Base-by-base conservation (phyloP, 1,140 invertebrate species). In the Diorhabda carinulata region DNA sequence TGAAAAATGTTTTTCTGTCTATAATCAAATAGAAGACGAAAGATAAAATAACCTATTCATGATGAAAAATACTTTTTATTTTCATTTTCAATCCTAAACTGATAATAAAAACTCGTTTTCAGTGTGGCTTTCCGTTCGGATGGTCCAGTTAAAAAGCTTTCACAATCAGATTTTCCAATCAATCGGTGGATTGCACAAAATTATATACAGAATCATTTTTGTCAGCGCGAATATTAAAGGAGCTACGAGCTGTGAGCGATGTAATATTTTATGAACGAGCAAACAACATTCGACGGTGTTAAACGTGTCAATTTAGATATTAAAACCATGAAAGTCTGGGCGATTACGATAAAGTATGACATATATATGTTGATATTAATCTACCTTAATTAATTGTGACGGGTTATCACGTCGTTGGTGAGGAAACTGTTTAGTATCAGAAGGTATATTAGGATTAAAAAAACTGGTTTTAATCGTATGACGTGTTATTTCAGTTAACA, bases 311-410 rank as follows among this genome's bases (percentile, higher is more conserved):
- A 6, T 52, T 8, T 52, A n/a, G 47, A 52, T 52, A 52, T 52
- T 52, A 52, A n/a, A 52, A 6, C 6, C n/a, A n/a, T 52, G 47
- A 8, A n/a, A 52, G 47, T n/a, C n/a, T 52, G n/a, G 3, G 6
- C n/a, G 47, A 52, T 52, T 52, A 52, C n/a, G n/a, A 52, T 52
- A 52, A 52, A n/a, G 47, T 52, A n/a, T 52, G 47, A 52, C 47
- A n/a, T 52, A 52, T 6, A 3, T 6, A n/a, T 52, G 47, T 4
- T 52, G 47, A 2, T 4, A n/a, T 25, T 1, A 25, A 25, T 25
- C 25, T 25, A 25, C 25, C 25, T 25, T 25, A 25, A 25, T 25
- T 25, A 25, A 25, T 25, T 25, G 25, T 25, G 25, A 1, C 25
- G 25, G 25, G 25, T 25, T 1, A 25, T 25, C 25, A 25, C 25